phyloP scores from a whole-genome alignment of 2,113 vertebrate genomes.

The Bombycilla garrulus region DNA sequence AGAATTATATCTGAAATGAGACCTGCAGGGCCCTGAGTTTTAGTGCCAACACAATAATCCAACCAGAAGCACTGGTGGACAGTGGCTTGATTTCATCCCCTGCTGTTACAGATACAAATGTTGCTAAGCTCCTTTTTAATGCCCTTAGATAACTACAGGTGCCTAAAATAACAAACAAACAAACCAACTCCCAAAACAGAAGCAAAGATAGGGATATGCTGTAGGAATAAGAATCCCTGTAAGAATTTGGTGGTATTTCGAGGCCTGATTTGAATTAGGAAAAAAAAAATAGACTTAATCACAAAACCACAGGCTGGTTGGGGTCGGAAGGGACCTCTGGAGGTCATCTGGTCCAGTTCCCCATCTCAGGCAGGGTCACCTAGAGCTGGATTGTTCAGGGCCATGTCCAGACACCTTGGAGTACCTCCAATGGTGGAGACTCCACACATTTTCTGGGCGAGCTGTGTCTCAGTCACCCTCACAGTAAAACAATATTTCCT shows the following conservation, averaged over 20 bases:
- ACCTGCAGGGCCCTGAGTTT: constrained; percentile 7
- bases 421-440: not conserved
- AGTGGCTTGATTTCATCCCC: not conserved
- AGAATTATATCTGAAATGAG: constrained; percentile 38
- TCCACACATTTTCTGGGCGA: not conserved
- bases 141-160: not conserved
- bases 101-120: not conserved
- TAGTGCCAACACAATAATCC: not conserved
- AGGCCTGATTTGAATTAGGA: not conserved
- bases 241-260: not conserved
- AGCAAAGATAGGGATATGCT: not conserved
- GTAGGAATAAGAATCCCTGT: not conserved
- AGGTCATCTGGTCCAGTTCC: not conserved
- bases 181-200: not conserved
- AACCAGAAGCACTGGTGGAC: not conserved
- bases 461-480: not conserved
- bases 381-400: not conserved
- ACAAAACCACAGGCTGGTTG: not conserved
- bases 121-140: constrained; percentile 1
- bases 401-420: not conserved
- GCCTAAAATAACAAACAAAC: not conserved
- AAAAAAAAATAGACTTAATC: not conserved
- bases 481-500: not conserved
- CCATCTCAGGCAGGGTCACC: not conserved
- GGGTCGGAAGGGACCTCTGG: not conserved